phyloP scores from a whole-genome alignment of 1,140 invertebrate species.

The Aphelenchoides fujianensis region DNA sequence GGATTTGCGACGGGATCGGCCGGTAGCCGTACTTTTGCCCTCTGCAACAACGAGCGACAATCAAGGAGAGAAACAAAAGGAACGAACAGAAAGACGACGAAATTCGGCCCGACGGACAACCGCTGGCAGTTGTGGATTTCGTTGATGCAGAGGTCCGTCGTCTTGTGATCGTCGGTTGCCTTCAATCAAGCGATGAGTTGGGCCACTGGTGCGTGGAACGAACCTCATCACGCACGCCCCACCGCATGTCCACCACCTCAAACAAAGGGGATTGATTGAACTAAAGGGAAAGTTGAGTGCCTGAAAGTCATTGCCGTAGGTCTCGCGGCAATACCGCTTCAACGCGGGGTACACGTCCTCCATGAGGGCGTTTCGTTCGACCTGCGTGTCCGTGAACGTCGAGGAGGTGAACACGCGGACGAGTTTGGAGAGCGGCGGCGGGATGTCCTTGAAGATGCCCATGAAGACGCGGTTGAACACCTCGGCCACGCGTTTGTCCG shows the following conservation, averaged over 20 bases:
- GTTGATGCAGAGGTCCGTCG: slow-evolving; percentile 92
- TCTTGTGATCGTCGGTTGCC: slow-evolving; percentile 66
- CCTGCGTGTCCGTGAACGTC: slow-evolving; percentile 94
- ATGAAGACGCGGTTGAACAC: slow-evolving; percentile 79
- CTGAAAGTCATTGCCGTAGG: slow-evolving; percentile 97
- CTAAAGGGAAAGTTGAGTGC: slow-evolving; percentile 70
- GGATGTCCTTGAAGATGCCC: slow-evolving; percentile 80
- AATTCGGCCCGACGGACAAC: slow-evolving; percentile 94
- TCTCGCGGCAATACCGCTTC: slow-evolving; percentile 93
- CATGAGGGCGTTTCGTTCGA: slow-evolving; percentile 96
- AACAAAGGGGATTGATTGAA: slow-evolving; percentile 33
- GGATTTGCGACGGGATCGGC: slow-evolving; percentile 88
- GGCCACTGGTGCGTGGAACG: too few species aligned
- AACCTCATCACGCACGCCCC: slow-evolving; percentile 75
- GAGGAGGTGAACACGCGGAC: slow-evolving; percentile 97
- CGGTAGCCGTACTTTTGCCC: slow-evolving; percentile 95
- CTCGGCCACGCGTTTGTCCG: slow-evolving; percentile 39
- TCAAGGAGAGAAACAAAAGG: too few species aligned
- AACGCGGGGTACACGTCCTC: slow-evolving; percentile 93
- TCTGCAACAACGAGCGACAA: too few species aligned
- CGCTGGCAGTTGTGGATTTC: slow-evolving; percentile 96
- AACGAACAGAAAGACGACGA: slow-evolving; percentile 71
- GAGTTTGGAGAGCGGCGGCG: slow-evolving; percentile 92
- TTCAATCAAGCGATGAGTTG: too few species aligned
- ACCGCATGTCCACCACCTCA: slow-evolving; percentile 95